These are phyloP conservation scores for Coturnix japonica DNA, from an alignment of 2,113 vertebrate species.

Conservation along the genomic window DNA sequence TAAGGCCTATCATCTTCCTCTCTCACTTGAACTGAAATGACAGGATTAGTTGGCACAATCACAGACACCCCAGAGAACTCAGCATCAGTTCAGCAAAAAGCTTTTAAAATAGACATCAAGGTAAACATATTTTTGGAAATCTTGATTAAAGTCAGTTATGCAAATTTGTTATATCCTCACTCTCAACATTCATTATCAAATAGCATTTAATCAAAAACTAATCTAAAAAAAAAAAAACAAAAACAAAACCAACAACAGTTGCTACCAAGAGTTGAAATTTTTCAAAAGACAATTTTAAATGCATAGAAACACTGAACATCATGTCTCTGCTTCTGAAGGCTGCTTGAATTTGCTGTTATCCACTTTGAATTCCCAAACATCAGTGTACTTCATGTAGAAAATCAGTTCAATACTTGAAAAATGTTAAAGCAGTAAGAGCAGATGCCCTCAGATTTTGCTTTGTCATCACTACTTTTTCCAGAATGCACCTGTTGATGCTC, in stretches of 20 bases:
- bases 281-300: neutral
- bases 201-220: slow-evolving; percentile 11
- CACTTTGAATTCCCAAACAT: neutral
- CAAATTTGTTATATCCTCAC: neutral
- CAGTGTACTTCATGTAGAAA: neutral
- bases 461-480: slow-evolving; percentile 2
- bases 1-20: neutral
- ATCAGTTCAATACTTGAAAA: neutral
- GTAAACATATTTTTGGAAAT: slow-evolving; percentile 1
- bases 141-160: neutral
- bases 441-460: slow-evolving; percentile 1
- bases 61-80: neutral
- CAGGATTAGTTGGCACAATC: slow-evolving; percentile 19
- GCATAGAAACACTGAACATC: neutral
- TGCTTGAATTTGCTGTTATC: neutral
- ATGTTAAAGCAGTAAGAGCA: slow-evolving; percentile 15
- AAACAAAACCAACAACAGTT: neutral
- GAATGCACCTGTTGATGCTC: neutral
- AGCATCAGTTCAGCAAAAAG: neutral
- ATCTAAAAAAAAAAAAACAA: neutral
- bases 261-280: neutral
- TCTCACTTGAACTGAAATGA: slow-evolving; percentile 1
- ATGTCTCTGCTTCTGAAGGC: neutral
- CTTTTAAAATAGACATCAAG: neutral
- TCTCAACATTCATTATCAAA: neutral